phyloP scores from a whole-genome alignment of 2,888 invertebrate genomes.

The Acanthosoma haemorrhoidale region DNA sequence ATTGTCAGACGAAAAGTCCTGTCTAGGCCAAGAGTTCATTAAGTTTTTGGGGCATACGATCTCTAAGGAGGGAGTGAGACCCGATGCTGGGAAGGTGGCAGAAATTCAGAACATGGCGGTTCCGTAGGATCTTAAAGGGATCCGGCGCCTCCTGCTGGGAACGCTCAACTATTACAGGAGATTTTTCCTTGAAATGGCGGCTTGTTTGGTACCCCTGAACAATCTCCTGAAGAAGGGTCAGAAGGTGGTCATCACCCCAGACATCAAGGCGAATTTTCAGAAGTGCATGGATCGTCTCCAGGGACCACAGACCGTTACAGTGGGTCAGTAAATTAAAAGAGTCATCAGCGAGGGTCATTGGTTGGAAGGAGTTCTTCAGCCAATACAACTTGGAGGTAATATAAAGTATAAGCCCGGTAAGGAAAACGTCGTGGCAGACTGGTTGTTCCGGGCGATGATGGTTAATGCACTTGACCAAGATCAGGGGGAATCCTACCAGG shows the following conservation, averaged over 20 bases:
- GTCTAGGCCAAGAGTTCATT: too few relatives aligned
- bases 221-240: not conserved
- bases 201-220: not conserved
- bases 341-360: not conserved
- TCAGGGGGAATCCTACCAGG: not conserved
- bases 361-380: not conserved
- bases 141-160: not conserved
- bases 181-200: not conserved
- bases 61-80: too few relatives aligned
- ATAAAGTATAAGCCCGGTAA: not conserved
- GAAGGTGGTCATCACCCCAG: not conserved
- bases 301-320: not conserved
- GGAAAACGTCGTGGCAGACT: not conserved
- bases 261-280: too few relatives aligned
- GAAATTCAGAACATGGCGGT: too few relatives aligned
- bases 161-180: not conserved
- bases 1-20: too few relatives aligned
- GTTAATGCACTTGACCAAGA: too few relatives aligned
- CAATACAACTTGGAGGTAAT: not conserved
- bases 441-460: not conserved
- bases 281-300: not conserved
- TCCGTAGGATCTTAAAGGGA: too few relatives aligned
- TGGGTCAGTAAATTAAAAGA: not conserved
- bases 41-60: not conserved
- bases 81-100: too few relatives aligned